Conservation (phyloP, 2,113 vertebrate genomes). For the Rhizomys pruinosus region DNA sequence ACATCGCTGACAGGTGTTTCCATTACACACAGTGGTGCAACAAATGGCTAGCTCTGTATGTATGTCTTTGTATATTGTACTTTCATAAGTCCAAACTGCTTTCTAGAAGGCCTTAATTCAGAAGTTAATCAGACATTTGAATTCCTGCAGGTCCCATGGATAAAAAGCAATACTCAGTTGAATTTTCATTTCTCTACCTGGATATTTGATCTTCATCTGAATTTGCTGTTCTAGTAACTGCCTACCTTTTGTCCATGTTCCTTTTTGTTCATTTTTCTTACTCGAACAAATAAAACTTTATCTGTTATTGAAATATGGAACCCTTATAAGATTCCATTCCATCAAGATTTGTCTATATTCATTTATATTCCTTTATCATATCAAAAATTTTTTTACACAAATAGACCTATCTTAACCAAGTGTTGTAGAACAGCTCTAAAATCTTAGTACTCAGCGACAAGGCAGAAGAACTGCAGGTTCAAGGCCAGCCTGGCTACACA, state of each 20-base stretch:
- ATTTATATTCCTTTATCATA: background rate
- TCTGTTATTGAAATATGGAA: background rate
- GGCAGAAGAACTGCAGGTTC: background rate
- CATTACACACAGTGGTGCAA: background rate
- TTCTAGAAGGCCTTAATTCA: background rate
- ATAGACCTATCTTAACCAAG: background rate
- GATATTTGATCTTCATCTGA: background rate
- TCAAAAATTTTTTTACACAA: background rate
- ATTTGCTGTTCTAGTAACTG: background rate
- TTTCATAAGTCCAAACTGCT: background rate
- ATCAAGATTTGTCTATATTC: background rate
- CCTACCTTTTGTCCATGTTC: background rate
- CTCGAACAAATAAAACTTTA: background rate
- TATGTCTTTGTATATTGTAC: background rate
- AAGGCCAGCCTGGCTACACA: background rate
- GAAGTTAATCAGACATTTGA: background rate
- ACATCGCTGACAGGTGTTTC: background rate
- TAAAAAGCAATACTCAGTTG: background rate
- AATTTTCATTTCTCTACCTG: background rate
- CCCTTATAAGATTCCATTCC: background rate
- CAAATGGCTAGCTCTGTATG: background rate
- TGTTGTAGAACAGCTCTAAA: background rate
- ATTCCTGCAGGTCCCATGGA: background rate
- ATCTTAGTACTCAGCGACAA: background rate
- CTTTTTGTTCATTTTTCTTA: background rate